Percentiles rank a stretch among this genome's conserved stretches.
These are phyloP conservation scores for Microcaecilia unicolor DNA, from an alignment of 2,797 vertebrate genomes.

Conservation along the genomic window DNA sequence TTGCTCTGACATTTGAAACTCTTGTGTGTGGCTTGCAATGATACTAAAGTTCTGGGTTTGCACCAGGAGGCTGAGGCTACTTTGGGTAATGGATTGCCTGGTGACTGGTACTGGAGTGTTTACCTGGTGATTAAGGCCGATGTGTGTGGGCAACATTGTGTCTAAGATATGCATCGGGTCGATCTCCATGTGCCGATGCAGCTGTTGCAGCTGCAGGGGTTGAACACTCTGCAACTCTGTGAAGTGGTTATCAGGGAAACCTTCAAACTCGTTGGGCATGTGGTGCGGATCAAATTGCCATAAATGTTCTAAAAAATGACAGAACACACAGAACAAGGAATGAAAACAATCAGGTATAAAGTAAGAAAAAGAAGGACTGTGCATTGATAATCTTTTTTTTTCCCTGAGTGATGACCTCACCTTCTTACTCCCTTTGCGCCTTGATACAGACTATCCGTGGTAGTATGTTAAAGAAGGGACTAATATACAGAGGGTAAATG, in stretches of 20 bases:
- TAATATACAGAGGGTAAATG: no score
- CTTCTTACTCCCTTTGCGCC: background rate
- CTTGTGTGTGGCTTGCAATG: no score
- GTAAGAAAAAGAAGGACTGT: background rate
- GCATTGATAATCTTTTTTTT: background rate
- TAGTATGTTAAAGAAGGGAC: no score
- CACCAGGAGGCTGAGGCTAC: no score
- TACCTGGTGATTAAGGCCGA: constrained; percentile 60
- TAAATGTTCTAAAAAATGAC: constrained; percentile 66
- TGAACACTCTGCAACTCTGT: constrained; percentile 94
- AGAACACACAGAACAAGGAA: background rate
- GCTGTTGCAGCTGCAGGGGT: constrained; percentile 73
- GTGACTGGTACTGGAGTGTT: background rate
- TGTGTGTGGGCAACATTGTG: constrained; percentile 55
- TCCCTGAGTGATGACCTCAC: background rate
- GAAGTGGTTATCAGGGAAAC: constrained; percentile 82
- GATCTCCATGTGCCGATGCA: constrained; percentile 79
- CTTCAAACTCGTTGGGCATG: constrained; percentile 80
- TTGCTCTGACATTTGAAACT: no score
- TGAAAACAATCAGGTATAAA: background rate
- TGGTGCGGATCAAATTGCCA: constrained; percentile 85
- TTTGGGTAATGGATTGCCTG: no score
- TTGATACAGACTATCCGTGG: no score
- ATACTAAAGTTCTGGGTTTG: no score
- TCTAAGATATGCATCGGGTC: constrained; percentile 81